Conservation (phyloP, 2,113 vertebrate species). For the Hippocampus zosterae region DNA sequence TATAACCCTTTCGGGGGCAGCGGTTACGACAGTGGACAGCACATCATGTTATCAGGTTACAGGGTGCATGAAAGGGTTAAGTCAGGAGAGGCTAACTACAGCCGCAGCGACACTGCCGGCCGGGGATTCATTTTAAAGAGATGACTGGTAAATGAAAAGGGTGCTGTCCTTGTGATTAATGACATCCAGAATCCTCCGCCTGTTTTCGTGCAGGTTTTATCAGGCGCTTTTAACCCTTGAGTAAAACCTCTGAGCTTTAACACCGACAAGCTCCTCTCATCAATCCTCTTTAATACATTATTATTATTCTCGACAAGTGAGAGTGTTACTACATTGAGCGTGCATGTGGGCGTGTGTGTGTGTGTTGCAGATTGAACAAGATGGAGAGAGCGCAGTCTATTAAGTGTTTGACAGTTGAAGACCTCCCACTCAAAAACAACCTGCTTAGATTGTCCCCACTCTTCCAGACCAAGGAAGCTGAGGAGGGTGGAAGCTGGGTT, state of each 20-base stretch:
- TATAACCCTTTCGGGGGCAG: no score
- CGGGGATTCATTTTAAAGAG: slow-evolving; percentile 25
- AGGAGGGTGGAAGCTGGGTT: slow-evolving; percentile 19
- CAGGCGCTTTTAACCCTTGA: slow-evolving; percentile 51
- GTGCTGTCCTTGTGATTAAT: slow-evolving; percentile 49
- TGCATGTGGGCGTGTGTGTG: slow-evolving; percentile 29
- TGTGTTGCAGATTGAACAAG: slow-evolving; percentile 23
- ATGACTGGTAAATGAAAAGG: slow-evolving; percentile 33
- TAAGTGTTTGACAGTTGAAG: slow-evolving; percentile 69
- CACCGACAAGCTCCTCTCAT: slow-evolving; percentile 52
- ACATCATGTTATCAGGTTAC: no score
- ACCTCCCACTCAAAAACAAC: slow-evolving; percentile 66
- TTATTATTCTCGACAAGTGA: no score
- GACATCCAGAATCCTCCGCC: slow-evolving; percentile 24
- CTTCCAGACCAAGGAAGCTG: slow-evolving; percentile 48
- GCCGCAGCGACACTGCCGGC: slow-evolving; percentile 1
- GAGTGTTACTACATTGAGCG: slow-evolving; percentile 20
- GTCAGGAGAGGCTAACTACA: slow-evolving; percentile 4
- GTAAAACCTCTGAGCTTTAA: slow-evolving; percentile 55
- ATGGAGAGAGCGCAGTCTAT: slow-evolving; percentile 66
- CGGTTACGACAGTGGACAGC: no score
- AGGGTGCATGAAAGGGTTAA: not conserved
- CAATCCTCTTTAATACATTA: slow-evolving; percentile 67
- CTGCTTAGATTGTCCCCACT: slow-evolving; percentile 53
- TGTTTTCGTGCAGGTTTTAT: slow-evolving; percentile 34